Evolutionary conservation across 2,113 vertebrate genomes (phyloP), one percentile per base, ranked within the genome.

Genomic region (Campylorhamphus procurvoides): DNA sequence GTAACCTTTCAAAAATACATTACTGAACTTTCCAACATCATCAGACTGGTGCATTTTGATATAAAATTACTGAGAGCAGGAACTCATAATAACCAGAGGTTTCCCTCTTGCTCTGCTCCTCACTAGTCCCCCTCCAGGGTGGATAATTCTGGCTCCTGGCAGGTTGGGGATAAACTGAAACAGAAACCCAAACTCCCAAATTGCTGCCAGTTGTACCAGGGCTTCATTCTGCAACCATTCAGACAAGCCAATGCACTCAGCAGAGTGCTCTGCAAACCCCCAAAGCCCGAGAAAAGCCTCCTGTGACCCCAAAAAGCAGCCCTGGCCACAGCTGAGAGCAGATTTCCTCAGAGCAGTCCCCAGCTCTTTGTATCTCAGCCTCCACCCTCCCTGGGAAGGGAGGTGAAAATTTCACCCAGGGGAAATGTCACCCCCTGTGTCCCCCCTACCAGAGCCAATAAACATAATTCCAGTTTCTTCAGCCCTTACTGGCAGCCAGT

Each of bases 401-500:
- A 37, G 37, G 37, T 8, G 37, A 9, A 37, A 37, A 37, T 37
- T 37, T 37, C 37, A 37, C 37, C 37, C 37, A 37, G 9, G 37
- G 37, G 78, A 67, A 92, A 75, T 53, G 60, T 37, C 50, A 85
- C 91, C 69, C 79, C 44, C 73, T 75, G 77, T 56, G 63, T 56
- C 90, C 20, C 31, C 39, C 39, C 60, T 95, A 75, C 87, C 93
- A 91, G 84, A 86, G 92, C 49, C 91, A 89, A 69, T 64, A 52
- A 95, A 31, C 60, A 73, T 89, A 84, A 72, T 94, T 95, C 73
- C 92, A 83, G 44, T 25, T 89, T 77, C 83, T 78, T 88, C 80
- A 92, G 75, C 10, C 29, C 44, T 85, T 55, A 39, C 73, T 96
- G 93, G 72, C 90, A 94, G 83, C 60, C 85, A 85, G 28, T 55